Evolutionary conservation across 1,140 invertebrate species (phyloP), one percentile per base, ranked within the genome.

Genomic region (Heliothis subflexa): DNA sequence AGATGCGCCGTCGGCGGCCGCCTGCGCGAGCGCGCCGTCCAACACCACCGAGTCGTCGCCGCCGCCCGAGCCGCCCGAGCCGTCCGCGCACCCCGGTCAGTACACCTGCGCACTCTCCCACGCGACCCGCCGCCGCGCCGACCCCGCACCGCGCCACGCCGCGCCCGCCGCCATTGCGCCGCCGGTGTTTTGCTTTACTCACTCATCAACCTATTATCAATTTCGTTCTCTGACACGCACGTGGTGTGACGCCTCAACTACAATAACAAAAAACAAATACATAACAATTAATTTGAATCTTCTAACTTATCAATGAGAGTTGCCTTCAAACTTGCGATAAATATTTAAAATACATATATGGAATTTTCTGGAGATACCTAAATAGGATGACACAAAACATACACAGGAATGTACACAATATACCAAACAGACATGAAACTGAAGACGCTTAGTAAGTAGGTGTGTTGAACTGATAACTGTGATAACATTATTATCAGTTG

Each of bases 1-100:
- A 88, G 87, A 91, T 91, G 91, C 88, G 87, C 87, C 90, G 88
- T 79, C 90, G 86, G 88, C 89, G 90, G 81, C 85, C 86, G 87
- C 88, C 74, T 88, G 89, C 90, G 90, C 91, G 84, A 86, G 84
- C 88, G 91, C 91, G 89, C 89, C 87, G 78, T 81, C 87, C 86
- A 90, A 91, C 88, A 81, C 84, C 85, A 90, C 88, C 87, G 87
- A 86, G 47, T 78, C 83, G 71, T 70, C 83, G 78, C 83, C 84
- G 83, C 81, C 86, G 79, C 80, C 86, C 71, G 55, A 59, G 78
- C 79, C 85, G 80, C 83, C 85, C 83, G 85, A 86, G 45, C 80
- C 86, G 81, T 82, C 88, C 79, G 81, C 87, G 50, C 86, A 89
- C 86, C 78, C 89, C 85, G 90, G 91, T 92, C 90, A 91, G 91